These are phyloP conservation scores for Eurypyga helias DNA, from an alignment of 2,113 vertebrate species.

Conservation along the genomic window DNA sequence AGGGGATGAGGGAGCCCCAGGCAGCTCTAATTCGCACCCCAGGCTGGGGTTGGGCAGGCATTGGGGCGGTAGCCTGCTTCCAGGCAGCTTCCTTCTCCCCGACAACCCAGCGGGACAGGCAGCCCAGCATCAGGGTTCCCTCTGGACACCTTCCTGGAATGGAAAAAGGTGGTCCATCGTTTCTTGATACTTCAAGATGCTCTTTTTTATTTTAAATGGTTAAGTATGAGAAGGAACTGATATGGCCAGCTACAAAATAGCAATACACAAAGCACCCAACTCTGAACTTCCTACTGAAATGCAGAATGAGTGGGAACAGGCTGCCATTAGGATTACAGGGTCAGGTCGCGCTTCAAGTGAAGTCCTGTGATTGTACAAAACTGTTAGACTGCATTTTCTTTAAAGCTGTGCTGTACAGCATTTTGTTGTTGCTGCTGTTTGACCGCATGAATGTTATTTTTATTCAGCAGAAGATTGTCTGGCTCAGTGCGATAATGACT, in stretches of 20 bases:
- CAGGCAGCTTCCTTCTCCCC: background rate
- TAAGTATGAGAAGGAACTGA: background rate
- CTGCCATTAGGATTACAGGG: background rate
- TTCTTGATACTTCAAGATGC: background rate
- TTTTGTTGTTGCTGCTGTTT: background rate
- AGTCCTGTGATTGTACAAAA: background rate
- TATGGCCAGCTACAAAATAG: background rate
- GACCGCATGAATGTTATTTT: constrained; percentile 26
- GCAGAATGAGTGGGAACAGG: background rate
- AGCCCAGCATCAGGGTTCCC: background rate
- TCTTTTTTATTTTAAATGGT: background rate
- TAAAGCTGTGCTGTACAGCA: background rate
- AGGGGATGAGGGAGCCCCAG: background rate
- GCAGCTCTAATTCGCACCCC: background rate
- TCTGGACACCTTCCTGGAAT: background rate
- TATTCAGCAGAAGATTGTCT: constrained; percentile 77
- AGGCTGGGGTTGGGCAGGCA: background rate
- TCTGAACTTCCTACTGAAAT: background rate
- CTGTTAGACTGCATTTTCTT: constrained; percentile 2
- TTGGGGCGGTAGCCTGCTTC: background rate
- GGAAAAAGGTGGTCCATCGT: background rate
- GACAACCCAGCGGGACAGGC: background rate
- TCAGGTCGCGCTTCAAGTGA: background rate
- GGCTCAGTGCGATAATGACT: constrained; percentile 86
- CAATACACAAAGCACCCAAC: background rate